Conservation (phyloP, 2,888 invertebrate genomes). For the Himalopsyche tibetana region DNA sequence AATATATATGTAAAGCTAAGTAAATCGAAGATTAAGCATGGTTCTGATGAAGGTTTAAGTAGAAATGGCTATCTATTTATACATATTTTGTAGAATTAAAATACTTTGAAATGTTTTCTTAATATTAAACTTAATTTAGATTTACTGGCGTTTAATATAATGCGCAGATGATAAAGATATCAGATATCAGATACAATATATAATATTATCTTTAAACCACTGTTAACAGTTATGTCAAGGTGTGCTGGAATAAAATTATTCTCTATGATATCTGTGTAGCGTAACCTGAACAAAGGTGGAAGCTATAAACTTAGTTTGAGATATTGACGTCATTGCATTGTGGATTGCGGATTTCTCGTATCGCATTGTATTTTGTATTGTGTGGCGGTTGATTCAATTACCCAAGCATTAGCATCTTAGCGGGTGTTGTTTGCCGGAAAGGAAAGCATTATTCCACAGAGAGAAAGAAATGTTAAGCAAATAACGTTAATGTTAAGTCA, state of each 20-base stretch:
- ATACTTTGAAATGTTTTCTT: too few relatives aligned
- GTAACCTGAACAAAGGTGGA: slow-evolving; percentile 8
- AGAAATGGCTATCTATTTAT: too few relatives aligned
- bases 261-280: neutral
- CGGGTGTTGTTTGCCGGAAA: slow-evolving; percentile 41
- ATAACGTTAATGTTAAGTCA: slow-evolving; percentile 50
- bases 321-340: slow-evolving; percentile 41
- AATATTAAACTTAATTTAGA: too few relatives aligned
- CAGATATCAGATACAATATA: too few relatives aligned
- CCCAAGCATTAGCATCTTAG: slow-evolving; percentile 44
- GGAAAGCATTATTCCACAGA: slow-evolving; percentile 47
- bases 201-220: too few relatives aligned
- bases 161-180: too few relatives aligned
- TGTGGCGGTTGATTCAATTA: slow-evolving; percentile 43
- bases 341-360: slow-evolving; percentile 18
- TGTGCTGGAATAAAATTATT: neutral
- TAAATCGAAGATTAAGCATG: too few relatives aligned
- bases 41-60: too few relatives aligned
- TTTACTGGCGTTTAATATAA: too few relatives aligned
- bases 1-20: too few relatives aligned
- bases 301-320: slow-evolving; percentile 1
- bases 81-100: too few relatives aligned
- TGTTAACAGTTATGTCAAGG: too few relatives aligned
- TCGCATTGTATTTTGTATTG: slow-evolving; percentile 21
- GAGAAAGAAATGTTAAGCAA: slow-evolving; percentile 52